Evolutionary conservation across 2,888 invertebrate genomes (phyloP).

Genomic region (Pseudococcus longispinus): DNA sequence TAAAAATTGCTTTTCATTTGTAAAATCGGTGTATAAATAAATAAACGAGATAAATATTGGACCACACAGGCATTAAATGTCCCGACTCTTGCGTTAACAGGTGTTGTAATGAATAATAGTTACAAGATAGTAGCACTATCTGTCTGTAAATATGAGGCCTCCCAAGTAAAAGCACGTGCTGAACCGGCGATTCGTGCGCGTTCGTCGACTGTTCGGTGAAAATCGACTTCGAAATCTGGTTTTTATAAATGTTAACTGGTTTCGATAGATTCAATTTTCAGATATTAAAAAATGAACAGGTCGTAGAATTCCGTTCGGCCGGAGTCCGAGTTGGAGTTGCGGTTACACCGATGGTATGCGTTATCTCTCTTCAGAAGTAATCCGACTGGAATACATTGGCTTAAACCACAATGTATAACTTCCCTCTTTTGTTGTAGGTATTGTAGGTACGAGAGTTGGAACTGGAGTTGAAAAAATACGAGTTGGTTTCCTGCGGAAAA

Average conservation of each 20-base stretch:
- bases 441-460: neutral
- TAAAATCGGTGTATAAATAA: constrained; percentile 49
- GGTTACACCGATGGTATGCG: constrained; percentile 54
- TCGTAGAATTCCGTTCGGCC: constrained; percentile 40
- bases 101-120: constrained; percentile 57
- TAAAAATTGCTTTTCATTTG: constrained; percentile 25
- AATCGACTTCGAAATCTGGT: constrained; percentile 53
- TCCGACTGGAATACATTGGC: constrained; percentile 56
- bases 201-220: constrained; percentile 51
- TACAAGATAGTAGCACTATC: constrained; percentile 57
- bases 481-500: constrained; percentile 31
- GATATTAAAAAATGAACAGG: constrained; percentile 54
- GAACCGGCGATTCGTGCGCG: constrained; percentile 43
- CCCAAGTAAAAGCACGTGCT: constrained; percentile 57
- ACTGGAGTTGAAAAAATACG: neutral
- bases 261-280: constrained; percentile 57
- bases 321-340: constrained; percentile 36
- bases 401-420: constrained; percentile 57
- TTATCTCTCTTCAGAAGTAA: constrained; percentile 56
- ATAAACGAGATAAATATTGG: constrained; percentile 49
- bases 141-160: constrained; percentile 57
- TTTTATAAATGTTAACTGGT: constrained; percentile 55
- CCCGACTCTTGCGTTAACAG: constrained; percentile 48
- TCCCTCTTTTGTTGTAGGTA: constrained; percentile 47
- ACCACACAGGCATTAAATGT: constrained; percentile 54